Evolutionary conservation across 2,888 invertebrate species (phyloP).

Genomic region (Plagiodera versicolora): DNA sequence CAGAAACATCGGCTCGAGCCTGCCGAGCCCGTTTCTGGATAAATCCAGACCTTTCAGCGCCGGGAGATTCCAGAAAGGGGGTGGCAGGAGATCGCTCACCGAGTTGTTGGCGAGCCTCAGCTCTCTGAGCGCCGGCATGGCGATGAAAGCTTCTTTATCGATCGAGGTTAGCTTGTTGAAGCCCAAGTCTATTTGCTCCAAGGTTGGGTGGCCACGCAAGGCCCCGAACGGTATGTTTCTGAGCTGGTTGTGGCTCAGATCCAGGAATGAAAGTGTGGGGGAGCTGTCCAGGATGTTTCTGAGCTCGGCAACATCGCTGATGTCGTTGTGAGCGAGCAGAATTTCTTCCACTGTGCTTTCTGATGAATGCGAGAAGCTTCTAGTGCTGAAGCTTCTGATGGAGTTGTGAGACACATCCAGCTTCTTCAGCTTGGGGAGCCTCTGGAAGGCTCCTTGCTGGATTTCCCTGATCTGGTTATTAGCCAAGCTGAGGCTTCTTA

Average conservation of each 20-base stretch:
- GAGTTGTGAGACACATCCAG: conserved; percentile 78
- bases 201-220: conserved; percentile 74
- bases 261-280: conserved; percentile 75
- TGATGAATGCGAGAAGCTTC: conserved; percentile 76
- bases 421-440: conserved; percentile 71
- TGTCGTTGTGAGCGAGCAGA: conserved; percentile 74
- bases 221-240: conserved; percentile 78
- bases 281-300: conserved; percentile 75
- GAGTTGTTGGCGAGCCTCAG: conserved; percentile 83
- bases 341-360: conserved; percentile 77
- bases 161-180: conserved; percentile 75
- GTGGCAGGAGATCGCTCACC: conserved; percentile 69
- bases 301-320: conserved; percentile 74
- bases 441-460: conserved; percentile 78
- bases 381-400: conserved; percentile 76
- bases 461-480: conserved; percentile 75
- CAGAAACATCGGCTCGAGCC: conserved; percentile 71
- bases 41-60: conserved; percentile 82
- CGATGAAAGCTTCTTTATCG: conserved; percentile 77
- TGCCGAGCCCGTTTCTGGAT: conserved; percentile 72
- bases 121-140: conserved; percentile 82
- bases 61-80: conserved; percentile 83
- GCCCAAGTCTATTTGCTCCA: conserved; percentile 80
- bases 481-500: conserved; percentile 69
- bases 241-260: conserved; percentile 76